Evolutionary conservation across 2,797 vertebrate genomes (phyloP).

Genomic region (Sebastes hubbsi): DNA sequence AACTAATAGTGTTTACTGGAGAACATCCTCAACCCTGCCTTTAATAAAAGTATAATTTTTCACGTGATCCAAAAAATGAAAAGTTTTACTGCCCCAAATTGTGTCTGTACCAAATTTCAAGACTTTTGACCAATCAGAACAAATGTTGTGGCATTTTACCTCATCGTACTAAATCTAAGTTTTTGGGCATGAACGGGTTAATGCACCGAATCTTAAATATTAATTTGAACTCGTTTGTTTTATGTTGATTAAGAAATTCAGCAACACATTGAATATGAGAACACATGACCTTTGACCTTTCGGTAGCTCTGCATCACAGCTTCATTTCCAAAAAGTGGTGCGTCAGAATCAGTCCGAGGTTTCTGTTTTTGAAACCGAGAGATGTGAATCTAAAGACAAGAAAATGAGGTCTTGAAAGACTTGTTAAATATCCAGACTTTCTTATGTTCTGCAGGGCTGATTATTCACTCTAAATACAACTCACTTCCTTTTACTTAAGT

Average conservation of each 20-base stretch:
- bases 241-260: neutral
- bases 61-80: too few relatives aligned
- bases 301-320: neutral
- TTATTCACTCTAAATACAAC: neutral
- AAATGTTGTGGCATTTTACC: too few relatives aligned
- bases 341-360: neutral
- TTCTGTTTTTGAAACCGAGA: neutral
- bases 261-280: neutral
- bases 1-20: accelerated
- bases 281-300: neutral
- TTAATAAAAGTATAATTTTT: too few relatives aligned
- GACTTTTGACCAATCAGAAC: too few relatives aligned
- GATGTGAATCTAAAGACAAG: neutral
- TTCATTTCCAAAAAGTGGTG: neutral
- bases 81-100: too few relatives aligned
- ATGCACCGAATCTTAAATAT: neutral
- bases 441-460: neutral
- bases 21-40: too few relatives aligned
- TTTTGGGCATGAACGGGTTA: too few relatives aligned
- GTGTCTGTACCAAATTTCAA: too few relatives aligned
- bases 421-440: neutral
- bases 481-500: neutral
- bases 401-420: neutral
- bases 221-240: neutral
- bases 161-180: too few relatives aligned